Conservation (phyloP, 2,113 vertebrate species). For the Epinephelus lanceolatus region DNA sequence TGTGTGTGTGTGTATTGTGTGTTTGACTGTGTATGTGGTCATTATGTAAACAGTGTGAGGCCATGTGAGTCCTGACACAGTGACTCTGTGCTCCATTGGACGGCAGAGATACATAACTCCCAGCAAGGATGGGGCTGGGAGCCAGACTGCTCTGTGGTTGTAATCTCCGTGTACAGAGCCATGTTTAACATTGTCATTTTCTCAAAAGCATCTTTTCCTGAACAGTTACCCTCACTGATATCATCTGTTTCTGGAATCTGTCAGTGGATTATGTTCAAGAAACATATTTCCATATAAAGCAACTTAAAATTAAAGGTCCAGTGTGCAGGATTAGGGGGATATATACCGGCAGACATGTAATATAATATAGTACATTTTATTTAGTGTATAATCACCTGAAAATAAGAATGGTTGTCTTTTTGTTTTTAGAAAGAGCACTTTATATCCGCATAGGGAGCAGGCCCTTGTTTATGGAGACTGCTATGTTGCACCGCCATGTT, state of each 20-base stretch:
- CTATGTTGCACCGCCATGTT: no score
- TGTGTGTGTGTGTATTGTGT: not conserved
- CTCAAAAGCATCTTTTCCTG: slow-evolving; percentile 5
- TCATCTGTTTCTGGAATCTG: not conserved
- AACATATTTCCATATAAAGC: not conserved
- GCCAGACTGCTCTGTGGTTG: not conserved
- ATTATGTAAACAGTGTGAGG: slow-evolving; percentile 60
- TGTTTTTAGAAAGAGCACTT: no score
- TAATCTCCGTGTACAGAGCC: slow-evolving; percentile 17
- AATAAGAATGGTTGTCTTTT: no score
- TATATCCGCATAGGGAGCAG: no score
- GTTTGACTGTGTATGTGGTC: not conserved
- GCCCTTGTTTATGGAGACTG: no score
- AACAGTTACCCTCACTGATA: not conserved
- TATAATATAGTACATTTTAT: no score
- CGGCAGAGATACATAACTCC: slow-evolving; percentile 19
- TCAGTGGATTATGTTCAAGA: not conserved
- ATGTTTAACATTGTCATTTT: slow-evolving; percentile 28
- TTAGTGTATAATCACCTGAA: no score
- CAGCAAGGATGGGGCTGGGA: slow-evolving; percentile 15
- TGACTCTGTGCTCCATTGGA: slow-evolving; percentile 49
- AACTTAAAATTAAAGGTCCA: not conserved
- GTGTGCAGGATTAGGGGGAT: no score
- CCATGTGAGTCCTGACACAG: slow-evolving; percentile 47
- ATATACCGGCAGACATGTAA: no score